Evolutionary conservation across 2,797 vertebrate genomes (phyloP).

Genomic region (Enteromius paludinosus): DNA sequence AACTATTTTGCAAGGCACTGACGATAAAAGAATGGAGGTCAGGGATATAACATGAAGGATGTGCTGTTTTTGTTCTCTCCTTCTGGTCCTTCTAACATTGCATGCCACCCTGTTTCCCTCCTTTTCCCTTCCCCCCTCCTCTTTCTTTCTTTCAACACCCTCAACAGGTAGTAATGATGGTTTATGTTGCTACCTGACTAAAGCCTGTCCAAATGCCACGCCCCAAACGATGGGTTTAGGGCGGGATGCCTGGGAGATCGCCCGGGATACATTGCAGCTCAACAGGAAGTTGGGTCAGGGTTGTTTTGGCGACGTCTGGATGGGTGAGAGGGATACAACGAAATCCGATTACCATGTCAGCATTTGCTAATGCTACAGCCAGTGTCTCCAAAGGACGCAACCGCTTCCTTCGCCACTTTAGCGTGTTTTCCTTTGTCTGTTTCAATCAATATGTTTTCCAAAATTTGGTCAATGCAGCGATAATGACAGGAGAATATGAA

Average conservation of each 20-base stretch:
- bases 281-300: constrained; percentile 91
- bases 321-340: constrained; percentile 83
- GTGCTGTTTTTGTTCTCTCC: constrained; percentile 52
- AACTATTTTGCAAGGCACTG: background rate
- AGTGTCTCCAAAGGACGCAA: constrained; percentile 7
- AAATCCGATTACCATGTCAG: constrained; percentile 40
- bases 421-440: constrained; percentile 13
- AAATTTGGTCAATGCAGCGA: background rate
- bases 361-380: constrained; percentile 38
- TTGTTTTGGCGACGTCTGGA: constrained; percentile 97
- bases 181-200: constrained; percentile 89
- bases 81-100: constrained; percentile 55
- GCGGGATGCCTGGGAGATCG: constrained; percentile 95
- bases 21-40: background rate
- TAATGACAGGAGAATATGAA: constrained; percentile 14
- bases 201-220: constrained; percentile 81
- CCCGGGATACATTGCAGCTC: constrained; percentile 81
- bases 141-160: constrained; percentile 35
- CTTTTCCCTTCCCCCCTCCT: constrained; percentile 37
- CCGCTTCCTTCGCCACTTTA: background rate
- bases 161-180: constrained; percentile 88
- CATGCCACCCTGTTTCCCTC: constrained; percentile 68
- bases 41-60: constrained; percentile 31
- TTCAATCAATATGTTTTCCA: background rate
- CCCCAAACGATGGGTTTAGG: constrained; percentile 93